Evolutionary conservation across 2,113 vertebrate species (phyloP), one percentile per base, ranked within the genome.

Genomic region (Podarcis raffonei): DNA sequence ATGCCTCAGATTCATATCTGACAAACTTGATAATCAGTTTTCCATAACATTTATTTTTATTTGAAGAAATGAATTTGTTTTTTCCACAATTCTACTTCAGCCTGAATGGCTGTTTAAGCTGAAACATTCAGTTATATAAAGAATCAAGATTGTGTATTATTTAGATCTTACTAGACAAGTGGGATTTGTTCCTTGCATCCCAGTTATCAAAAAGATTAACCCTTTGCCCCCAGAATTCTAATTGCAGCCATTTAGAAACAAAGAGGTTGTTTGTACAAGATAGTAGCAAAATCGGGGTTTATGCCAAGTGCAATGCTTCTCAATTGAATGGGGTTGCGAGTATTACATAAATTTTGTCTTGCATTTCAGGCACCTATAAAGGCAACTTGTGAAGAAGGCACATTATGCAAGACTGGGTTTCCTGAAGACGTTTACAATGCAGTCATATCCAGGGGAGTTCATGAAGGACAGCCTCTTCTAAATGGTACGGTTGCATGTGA

Each of bases 371-470:
- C 97, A 89, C 97, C 98, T 59, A 97, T 97, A 93, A 97, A 98
- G 96, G 97, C 98, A 95, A 97, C 97, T 94, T 97, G 97, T 95
- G 98, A 98, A 96, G 96, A 98, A 96, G 96, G 96, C 92, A 93
- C 95, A 87, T 96, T 97, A 95, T 99, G 98, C 97, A 98, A 95
- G 95, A 98, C 98, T 94, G 98, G 99, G 96, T 99, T 99, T 97
- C 97, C 98, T 94, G 98, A 99, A 98, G 98, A 98, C 90, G 97
- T 97, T 91, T 99, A 98, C 97, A 97, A 96, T 85, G 98, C 97
- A 22, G 96, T 96, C 88, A 95, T 99, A 94, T 97, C 98, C 23
- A 97, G 97, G 94, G 97, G 96, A 80, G 87, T 98, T 69, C 97
- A 96, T 37, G 96, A 98, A 97, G 99, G 98, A 95, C 98, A 98